Evolutionary conservation across 2,113 vertebrate species (phyloP).

Genomic region (Lycocorax pyrrhopterus): DNA sequence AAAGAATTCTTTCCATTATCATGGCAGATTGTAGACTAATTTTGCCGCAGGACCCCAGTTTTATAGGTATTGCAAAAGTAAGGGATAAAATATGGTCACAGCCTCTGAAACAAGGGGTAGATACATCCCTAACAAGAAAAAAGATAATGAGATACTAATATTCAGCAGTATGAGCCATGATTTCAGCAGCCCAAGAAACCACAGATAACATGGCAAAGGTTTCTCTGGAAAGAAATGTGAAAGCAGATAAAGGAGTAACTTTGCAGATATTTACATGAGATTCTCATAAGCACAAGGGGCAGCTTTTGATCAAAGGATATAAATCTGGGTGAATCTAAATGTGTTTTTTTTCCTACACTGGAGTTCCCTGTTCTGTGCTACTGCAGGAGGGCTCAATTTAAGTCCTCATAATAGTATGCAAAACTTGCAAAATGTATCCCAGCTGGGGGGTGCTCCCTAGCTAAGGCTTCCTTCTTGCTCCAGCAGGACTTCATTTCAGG

Average conservation of each 20-base stretch:
- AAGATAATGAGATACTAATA: constrained; percentile 11
- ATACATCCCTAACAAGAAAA: background rate
- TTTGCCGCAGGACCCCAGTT: background rate
- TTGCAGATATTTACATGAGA: constrained; percentile 55
- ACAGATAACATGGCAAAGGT: background rate
- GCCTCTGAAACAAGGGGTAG: background rate
- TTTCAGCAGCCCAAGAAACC: background rate
- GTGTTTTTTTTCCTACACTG: background rate
- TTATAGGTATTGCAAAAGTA: background rate
- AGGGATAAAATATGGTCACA: background rate
- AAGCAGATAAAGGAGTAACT: constrained; percentile 36
- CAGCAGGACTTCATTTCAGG: background rate
- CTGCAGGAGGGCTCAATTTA: background rate
- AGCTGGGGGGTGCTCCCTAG: background rate
- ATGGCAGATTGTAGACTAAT: background rate
- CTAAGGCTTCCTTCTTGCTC: background rate
- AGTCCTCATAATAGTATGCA: constrained; percentile 13
- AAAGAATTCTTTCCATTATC: background rate
- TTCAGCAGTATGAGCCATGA: background rate
- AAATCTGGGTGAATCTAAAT: constrained; percentile 61
- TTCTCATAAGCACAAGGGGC: constrained; percentile 55
- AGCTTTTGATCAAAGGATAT: constrained; percentile 59
- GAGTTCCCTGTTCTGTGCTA: background rate
- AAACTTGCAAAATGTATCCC: constrained; percentile 1
- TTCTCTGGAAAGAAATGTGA: constrained; percentile 11